Percentiles rank a stretch among this genome's conserved stretches.
Conservation (phyloP, 2,888 invertebrate genomes). For the Linnaemya tessellans region DNA sequence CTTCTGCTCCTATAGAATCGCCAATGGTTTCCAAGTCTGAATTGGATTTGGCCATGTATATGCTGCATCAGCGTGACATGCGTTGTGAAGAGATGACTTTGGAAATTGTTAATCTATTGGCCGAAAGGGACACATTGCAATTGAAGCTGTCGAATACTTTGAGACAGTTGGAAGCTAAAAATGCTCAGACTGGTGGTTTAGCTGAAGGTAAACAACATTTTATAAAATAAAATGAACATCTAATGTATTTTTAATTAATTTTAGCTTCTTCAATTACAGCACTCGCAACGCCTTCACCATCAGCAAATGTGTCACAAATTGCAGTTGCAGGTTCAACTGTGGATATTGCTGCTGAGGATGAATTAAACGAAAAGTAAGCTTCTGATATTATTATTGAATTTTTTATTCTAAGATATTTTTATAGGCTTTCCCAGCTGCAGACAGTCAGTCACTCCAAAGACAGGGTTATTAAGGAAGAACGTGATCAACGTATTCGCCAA, state of each 20-base stretch:
- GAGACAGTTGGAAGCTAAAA: conserved; percentile 87
- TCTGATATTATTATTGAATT: neutral
- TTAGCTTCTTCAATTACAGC: conserved; percentile 18
- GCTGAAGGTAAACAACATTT: conserved; percentile 52
- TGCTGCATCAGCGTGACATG: conserved; percentile 93
- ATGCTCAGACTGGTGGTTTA: conserved; percentile 64
- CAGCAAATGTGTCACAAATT: conserved; percentile 43
- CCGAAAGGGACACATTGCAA: conserved; percentile 93
- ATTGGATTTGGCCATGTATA: conserved; percentile 91
- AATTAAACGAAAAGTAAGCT: conserved; percentile 80
- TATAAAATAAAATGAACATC: neutral
- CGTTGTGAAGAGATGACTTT: conserved; percentile 93
- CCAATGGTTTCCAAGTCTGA: conserved; percentile 85
- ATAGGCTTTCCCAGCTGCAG: conserved; percentile 87
- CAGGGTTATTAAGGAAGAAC: conserved; percentile 89
- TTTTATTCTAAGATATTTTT: neutral
- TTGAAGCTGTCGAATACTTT: conserved; percentile 91
- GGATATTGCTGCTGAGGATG: conserved; percentile 74
- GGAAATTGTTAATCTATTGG: conserved; percentile 91
- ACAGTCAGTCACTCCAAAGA: conserved; percentile 90
- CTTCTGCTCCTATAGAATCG: conserved; percentile 69
- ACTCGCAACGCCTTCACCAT: neutral
- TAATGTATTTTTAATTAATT: neutral
- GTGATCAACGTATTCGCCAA: conserved; percentile 90
- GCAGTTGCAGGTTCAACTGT: conserved; percentile 68